These are phyloP conservation scores for Pseudopodoces humilis DNA, from an alignment of 2,113 vertebrate genomes.

Conservation along the genomic window DNA sequence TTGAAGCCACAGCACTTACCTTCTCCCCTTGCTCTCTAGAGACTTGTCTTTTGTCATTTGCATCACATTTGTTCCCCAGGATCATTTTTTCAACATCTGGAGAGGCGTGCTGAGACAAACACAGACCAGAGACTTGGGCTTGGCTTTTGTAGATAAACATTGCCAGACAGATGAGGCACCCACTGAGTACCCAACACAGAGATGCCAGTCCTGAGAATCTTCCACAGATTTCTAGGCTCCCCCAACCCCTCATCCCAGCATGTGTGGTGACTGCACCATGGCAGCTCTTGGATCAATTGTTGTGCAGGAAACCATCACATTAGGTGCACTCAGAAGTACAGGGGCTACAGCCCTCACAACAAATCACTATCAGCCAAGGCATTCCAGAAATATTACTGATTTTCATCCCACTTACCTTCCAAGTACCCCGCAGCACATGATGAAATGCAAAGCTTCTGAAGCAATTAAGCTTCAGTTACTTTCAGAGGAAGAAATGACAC, in stretches of 20 bases:
- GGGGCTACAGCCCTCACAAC: neutral
- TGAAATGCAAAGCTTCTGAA: accelerated
- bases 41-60: conserved; percentile 96
- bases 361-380: accelerated
- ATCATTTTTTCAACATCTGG: conserved; percentile 98
- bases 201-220: neutral
- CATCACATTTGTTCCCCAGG: conserved; percentile 97
- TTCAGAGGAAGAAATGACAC: neutral
- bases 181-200: accelerated
- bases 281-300: accelerated
- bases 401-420: neutral
- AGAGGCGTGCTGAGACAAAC: conserved; percentile 86
- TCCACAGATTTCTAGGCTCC: accelerated
- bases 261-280: accelerated
- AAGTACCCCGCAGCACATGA: neutral
- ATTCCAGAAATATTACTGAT: accelerated
- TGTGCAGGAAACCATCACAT: accelerated
- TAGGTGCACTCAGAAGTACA: accelerated
- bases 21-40: conserved; percentile 94
- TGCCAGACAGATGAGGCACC: accelerated
- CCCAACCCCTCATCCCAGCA: neutral
- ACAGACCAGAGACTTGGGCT: neutral
- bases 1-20: conserved; percentile 57
- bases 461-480: neutral
- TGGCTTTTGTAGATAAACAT: accelerated